These are phyloP conservation scores for Phrynocephalus versicolor DNA, from an alignment of 2,113 vertebrate genomes.

Conservation along the genomic window DNA sequence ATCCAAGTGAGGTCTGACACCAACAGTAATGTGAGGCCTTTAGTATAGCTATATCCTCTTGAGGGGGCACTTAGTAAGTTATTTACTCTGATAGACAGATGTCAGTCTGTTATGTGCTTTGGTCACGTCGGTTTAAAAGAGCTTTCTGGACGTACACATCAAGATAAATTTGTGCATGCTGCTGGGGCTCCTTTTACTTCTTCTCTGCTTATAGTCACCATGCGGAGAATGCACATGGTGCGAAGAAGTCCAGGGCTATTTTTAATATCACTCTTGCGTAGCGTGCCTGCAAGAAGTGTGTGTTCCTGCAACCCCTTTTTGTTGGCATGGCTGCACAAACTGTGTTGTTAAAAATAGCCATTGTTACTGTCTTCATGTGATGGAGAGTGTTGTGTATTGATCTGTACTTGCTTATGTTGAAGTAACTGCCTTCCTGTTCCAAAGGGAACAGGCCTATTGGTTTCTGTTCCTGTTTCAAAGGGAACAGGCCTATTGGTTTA, in stretches of 20 bases:
- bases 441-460: too few relatives aligned
- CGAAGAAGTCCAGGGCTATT: neutral
- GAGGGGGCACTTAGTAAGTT: too few relatives aligned
- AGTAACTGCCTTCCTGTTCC: too few relatives aligned
- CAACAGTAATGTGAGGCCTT: neutral
- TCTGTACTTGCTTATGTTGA: too few relatives aligned
- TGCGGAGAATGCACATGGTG: neutral
- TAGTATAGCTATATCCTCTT: neutral
- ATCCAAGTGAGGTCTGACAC: neutral
- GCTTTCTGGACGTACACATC: neutral
- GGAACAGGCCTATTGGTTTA: too few relatives aligned
- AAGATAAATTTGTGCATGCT: neutral
- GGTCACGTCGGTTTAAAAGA: neutral
- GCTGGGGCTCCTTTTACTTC: neutral
- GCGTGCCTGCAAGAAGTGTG: neutral
- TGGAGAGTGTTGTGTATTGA: too few relatives aligned
- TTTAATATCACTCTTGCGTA: neutral
- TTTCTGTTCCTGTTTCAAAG: too few relatives aligned
- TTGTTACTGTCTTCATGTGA: neutral
- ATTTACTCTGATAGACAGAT: neutral
- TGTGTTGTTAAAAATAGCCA: neutral
- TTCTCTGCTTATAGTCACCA: neutral
- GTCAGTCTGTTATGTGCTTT: neutral
- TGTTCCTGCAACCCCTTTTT: neutral
- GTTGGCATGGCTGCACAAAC: neutral